phyloP scores from a whole-genome alignment of 2,113 vertebrate species.

The Calcarius ornatus region DNA sequence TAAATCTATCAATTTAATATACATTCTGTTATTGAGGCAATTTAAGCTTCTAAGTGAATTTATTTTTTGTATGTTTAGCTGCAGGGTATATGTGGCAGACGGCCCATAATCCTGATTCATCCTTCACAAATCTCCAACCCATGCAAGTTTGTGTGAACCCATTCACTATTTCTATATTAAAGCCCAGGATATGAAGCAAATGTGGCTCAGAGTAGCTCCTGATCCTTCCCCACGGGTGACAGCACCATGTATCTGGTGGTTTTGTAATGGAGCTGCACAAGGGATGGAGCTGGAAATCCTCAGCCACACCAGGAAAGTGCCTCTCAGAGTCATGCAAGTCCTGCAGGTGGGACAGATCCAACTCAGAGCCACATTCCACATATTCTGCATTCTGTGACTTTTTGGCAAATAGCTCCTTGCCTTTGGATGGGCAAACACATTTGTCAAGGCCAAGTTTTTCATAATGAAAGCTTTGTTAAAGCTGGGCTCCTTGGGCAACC shows the following conservation, averaged over 20 bases:
- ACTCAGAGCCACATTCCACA: neutral
- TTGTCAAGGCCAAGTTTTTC: neutral
- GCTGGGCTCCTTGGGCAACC: neutral
- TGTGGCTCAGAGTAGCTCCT: neutral
- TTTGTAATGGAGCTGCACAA: neutral
- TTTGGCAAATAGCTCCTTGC: neutral
- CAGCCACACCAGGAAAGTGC: neutral
- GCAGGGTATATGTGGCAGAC: neutral
- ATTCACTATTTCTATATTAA: slow-evolving; percentile 7
- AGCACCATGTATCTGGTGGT: neutral
- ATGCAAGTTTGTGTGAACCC: neutral
- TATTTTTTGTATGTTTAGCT: neutral
- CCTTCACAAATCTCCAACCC: neutral
- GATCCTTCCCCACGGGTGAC: neutral
- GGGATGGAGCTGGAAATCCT: neutral
- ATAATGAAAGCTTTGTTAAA: neutral
- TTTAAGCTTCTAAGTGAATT: neutral
- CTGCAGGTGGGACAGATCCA: neutral
- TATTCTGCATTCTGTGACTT: neutral
- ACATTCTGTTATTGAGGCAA: neutral
- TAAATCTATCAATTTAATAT: neutral
- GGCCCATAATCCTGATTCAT: slow-evolving; percentile 16
- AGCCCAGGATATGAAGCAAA: neutral
- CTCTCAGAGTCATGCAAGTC: neutral
- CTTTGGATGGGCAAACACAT: neutral